Percentiles rank a stretch among this genome's conserved stretches.
Conservation (phyloP, 2,888 invertebrate species). For the Criorhina ranunculi region DNA sequence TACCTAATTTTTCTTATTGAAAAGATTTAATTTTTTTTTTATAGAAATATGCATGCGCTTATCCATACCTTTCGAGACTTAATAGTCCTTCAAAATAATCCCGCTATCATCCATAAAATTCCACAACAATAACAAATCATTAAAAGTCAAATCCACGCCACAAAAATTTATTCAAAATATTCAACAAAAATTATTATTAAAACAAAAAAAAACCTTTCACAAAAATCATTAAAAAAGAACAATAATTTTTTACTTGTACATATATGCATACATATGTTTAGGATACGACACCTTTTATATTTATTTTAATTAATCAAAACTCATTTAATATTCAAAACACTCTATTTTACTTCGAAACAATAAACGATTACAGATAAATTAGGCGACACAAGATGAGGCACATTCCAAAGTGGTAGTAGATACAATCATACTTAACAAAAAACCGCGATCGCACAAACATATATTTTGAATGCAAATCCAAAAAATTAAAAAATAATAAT, state of each 20-base stretch:
- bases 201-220: conserved; percentile 38
- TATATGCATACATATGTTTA: conserved; percentile 48
- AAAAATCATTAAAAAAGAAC: conserved; percentile 15
- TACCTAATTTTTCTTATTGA: background rate
- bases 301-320: conserved; percentile 67
- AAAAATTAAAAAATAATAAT: background rate
- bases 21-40: background rate
- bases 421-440: conserved; percentile 11
- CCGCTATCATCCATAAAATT: conserved; percentile 39
- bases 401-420: conserved; percentile 31
- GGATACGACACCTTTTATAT: conserved; percentile 60
- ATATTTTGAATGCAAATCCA: background rate
- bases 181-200: conserved; percentile 37
- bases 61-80: conserved; percentile 6
- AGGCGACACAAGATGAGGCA: conserved; percentile 4
- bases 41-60: background rate
- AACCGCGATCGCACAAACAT: background rate
- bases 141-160: conserved; percentile 42
- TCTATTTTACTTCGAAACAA: conserved; percentile 44
- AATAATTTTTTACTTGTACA: conserved; percentile 1
- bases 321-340: conserved; percentile 69
- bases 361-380: conserved; percentile 48
- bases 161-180: conserved; percentile 51
- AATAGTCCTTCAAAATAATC: conserved; percentile 24
- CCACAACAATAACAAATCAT: conserved; percentile 51